Evolutionary conservation across 2,888 invertebrate genomes (phyloP), one percentile per base, ranked within the genome.

Genomic region (Oscheius sp.): DNA sequence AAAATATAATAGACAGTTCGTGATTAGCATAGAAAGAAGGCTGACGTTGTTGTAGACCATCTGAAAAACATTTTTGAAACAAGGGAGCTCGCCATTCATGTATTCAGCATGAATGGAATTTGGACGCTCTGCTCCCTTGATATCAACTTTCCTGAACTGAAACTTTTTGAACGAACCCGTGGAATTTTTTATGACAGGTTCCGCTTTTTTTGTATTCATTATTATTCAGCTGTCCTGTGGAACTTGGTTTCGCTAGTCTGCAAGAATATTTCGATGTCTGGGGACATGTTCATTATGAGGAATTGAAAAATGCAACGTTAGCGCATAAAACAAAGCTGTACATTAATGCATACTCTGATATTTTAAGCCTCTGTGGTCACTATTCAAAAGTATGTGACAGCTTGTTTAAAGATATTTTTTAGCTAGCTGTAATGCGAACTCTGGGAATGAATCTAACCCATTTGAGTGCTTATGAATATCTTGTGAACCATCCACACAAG

Each of bases 141-240:
- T n/a, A 57, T 57, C 2, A 57, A 57, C n/a, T 17, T 24, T 14
- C 59, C 59, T 5, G 44, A 59, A 26, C 41, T 41, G 26, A 2
- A 28, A 2, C 44, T 59, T 12, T 14, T 44, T 20, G 26, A 41
- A 14, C 41, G 17, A 28, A n/a, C 59, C 2, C 12, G 41, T 14
- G 59, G 59, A 41, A 59, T 59, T 28, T 14, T 44, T 14, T 59
- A 26, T 26, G 41, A 59, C 57, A 59, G 59, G 59, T 59, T n/a
- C 3, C 28, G 14, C 4, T 54, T 33, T 20, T 9, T 17, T 17
- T n/a, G 20, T 36, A 36, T 36, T 9, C 36, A 36, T 8, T n/a
- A n/a, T 47, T 26, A n/a, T 59, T 44, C 26, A 59, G 41, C 44
- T 38, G 41, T 41, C 44, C 59, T 8, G 26, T 28, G 3, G 59